Evolutionary conservation across 2,888 invertebrate genomes (phyloP).

Genomic region (Acanthosoma haemorrhoidale): DNA sequence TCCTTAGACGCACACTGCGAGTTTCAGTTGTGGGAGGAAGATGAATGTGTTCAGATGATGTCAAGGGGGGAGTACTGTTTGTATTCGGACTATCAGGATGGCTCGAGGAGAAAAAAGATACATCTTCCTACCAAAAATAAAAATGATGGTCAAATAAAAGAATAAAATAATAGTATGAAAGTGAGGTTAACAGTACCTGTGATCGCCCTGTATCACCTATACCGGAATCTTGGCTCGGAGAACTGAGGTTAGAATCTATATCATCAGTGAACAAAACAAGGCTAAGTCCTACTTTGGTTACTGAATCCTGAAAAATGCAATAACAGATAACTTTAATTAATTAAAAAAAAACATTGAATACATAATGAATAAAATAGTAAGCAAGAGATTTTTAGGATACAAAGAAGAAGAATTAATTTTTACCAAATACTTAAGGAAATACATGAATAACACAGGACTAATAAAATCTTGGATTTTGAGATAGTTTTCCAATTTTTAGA

Average conservation of each 20-base stretch:
- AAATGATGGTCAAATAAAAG: too few species aligned
- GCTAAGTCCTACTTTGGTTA: constrained; percentile 8
- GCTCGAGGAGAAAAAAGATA: constrained; percentile 20
- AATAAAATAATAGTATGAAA: too few species aligned
- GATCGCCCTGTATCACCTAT: constrained; percentile 22
- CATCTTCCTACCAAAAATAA: constrained; percentile 24
- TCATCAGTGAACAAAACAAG: constrained; percentile 8
- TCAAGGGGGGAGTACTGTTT: constrained; percentile 18
- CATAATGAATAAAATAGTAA: too few species aligned
- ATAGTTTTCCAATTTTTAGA: too few species aligned
- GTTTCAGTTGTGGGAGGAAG: not conserved
- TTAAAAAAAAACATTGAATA: too few species aligned
- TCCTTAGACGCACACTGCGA: constrained; percentile 32
- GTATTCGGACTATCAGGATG: constrained; percentile 13
- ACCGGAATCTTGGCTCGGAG: constrained; percentile 22
- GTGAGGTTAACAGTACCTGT: not conserved
- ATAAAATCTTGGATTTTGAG: too few species aligned
- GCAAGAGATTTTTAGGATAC: too few species aligned
- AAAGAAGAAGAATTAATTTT: too few species aligned
- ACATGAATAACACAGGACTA: too few species aligned
- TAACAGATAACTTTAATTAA: too few species aligned
- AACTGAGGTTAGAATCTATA: constrained; percentile 22
- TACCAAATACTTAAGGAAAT: too few species aligned
- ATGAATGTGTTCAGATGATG: constrained; percentile 3
- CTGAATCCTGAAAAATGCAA: constrained; percentile 22